phyloP scores from a whole-genome alignment of 2,113 vertebrate species.

The Proteles cristata region DNA sequence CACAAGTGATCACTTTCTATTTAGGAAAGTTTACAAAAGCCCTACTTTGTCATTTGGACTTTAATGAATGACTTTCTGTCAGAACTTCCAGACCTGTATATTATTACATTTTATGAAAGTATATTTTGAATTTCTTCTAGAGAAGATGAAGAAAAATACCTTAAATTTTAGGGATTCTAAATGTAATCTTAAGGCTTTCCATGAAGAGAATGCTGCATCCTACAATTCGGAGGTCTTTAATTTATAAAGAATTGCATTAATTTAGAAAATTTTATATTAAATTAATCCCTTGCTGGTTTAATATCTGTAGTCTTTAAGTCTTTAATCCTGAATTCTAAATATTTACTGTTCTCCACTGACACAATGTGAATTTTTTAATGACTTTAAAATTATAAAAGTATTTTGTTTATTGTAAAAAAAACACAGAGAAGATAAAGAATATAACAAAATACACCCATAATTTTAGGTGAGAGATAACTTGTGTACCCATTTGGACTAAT shows the following conservation, averaged over 20 bases:
- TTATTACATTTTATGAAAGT: neutral
- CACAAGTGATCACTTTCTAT: neutral
- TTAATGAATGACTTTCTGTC: neutral
- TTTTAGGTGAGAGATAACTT: neutral
- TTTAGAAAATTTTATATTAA: conserved; percentile 20
- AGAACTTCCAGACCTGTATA: neutral
- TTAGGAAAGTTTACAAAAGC: neutral
- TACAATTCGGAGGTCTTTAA: neutral
- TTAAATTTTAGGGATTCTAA: neutral
- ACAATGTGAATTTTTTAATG: neutral
- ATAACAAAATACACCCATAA: neutral
- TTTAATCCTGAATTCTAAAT: conserved; percentile 33
- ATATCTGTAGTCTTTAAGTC: neutral
- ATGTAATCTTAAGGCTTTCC: neutral
- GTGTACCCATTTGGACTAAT: neutral
- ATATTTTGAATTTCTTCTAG: neutral
- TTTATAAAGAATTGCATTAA: too few species aligned
- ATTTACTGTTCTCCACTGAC: neutral
- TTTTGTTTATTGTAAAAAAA: neutral
- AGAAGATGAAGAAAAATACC: neutral
- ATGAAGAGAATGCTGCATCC: neutral
- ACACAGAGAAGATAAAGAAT: neutral
- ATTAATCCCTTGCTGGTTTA: neutral
- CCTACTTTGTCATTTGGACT: neutral
- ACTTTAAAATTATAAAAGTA: neutral